Conservation (phyloP, 2,113 vertebrate species). For the Nycticorax nycticorax region DNA sequence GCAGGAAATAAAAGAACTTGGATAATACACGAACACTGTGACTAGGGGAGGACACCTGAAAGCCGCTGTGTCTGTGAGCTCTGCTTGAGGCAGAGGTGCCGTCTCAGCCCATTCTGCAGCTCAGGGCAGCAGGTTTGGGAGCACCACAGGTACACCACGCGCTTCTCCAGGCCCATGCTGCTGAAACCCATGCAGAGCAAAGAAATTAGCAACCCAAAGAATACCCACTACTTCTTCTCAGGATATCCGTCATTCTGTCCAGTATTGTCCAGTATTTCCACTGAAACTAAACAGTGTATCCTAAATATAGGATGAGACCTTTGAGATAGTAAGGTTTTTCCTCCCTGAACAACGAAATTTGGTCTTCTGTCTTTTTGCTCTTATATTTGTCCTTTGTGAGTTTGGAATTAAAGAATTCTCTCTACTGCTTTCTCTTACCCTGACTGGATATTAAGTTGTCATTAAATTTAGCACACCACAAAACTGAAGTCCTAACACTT, state of each 20-base stretch:
- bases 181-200: rapidly evolving
- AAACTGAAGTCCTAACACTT: not conserved
- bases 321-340: not conserved
- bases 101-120: too few species aligned
- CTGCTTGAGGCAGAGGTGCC: not conserved
- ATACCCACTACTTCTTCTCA: not conserved
- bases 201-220: not conserved
- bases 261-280: not conserved
- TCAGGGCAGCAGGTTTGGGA: not conserved
- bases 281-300: not conserved
- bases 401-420: not conserved
- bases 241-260: not conserved
- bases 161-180: rapidly evolving
- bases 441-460: not conserved
- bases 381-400: not conserved
- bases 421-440: not conserved
- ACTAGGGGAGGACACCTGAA: not conserved
- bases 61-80: not conserved
- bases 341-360: not conserved
- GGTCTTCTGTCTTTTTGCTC: not conserved
- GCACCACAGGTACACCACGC: rapidly evolving
- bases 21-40: rapidly evolving
- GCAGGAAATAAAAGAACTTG: not conserved
- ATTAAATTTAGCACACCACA: not conserved
- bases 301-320: not conserved